Conservation (phyloP, 2,888 invertebrate genomes). For the Coenonympha glycerion region DNA sequence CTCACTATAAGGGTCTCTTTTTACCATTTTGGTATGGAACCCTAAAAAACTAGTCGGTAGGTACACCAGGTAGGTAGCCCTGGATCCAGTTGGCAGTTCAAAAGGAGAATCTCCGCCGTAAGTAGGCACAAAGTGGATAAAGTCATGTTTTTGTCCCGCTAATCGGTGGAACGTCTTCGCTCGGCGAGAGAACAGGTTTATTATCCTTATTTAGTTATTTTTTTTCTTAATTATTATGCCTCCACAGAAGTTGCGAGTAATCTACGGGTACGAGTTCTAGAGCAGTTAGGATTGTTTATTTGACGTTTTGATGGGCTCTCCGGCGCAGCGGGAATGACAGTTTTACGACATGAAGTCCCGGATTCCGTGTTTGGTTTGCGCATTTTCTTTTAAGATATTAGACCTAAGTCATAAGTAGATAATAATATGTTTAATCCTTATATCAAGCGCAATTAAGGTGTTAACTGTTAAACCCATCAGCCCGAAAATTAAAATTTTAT, state of each 20-base stretch:
- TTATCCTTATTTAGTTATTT: conserved; percentile 25
- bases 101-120: conserved; percentile 18
- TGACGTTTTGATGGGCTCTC: background rate
- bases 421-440: too few species aligned
- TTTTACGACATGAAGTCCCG: too few species aligned
- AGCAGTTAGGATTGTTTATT: background rate
- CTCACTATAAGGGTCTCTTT: too few species aligned
- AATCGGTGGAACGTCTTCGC: conserved; percentile 22
- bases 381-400: too few species aligned
- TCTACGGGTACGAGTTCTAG: conserved; percentile 16
- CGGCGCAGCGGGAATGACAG: background rate
- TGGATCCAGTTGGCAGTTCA: conserved; percentile 4
- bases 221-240: conserved; percentile 23
- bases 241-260: conserved; percentile 17
- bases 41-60: too few species aligned
- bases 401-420: too few species aligned
- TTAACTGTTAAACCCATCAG: too few species aligned
- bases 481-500: too few species aligned
- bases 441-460: too few species aligned
- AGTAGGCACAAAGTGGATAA: conserved; percentile 25
- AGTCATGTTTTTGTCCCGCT: conserved; percentile 31
- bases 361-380: too few species aligned
- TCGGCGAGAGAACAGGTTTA: conserved; percentile 20
- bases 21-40: too few species aligned
- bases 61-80: background rate